phyloP scores from a whole-genome alignment of 2,888 invertebrate species.

The Acanthococcus lagerstroemiae region DNA sequence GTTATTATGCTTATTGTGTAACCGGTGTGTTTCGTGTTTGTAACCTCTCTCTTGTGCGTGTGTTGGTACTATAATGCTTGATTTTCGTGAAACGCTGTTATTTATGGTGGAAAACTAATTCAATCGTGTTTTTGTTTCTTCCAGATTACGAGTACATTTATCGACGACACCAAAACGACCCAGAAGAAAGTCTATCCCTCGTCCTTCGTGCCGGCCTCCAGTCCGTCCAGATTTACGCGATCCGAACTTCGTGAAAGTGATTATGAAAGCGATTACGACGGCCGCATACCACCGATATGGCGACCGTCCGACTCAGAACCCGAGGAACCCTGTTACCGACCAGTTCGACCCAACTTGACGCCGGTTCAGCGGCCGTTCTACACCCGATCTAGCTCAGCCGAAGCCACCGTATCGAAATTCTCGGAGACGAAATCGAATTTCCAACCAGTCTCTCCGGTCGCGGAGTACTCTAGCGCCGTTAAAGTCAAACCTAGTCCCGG shows the following conservation, averaged over 20 bases:
- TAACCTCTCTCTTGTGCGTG: neutral
- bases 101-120: too few relatives aligned
- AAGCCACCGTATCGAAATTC: neutral
- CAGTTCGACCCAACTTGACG: slow-evolving; percentile 50
- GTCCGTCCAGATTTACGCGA: slow-evolving; percentile 56
- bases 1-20: too few relatives aligned
- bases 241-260: slow-evolving; percentile 58
- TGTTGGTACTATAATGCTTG: neutral
- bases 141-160: slow-evolving; percentile 9
- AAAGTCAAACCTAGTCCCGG: slow-evolving; percentile 2
- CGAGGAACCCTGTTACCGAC: slow-evolving; percentile 49
- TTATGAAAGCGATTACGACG: slow-evolving; percentile 60
- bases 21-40: too few relatives aligned
- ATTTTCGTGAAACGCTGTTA: too few relatives aligned
- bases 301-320: slow-evolving; percentile 46
- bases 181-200: neutral
- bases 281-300: slow-evolving; percentile 52
- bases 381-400: neutral
- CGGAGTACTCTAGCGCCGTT: neutral
- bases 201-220: slow-evolving; percentile 44
- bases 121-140: neutral
- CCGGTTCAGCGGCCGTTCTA: slow-evolving; percentile 38
- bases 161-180: slow-evolving; percentile 7
- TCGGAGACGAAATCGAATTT: slow-evolving; percentile 4
- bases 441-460: slow-evolving; percentile 20